Evolutionary conservation across 2,888 invertebrate genomes (phyloP).

Genomic region (Agonopterix subpropinquella): DNA sequence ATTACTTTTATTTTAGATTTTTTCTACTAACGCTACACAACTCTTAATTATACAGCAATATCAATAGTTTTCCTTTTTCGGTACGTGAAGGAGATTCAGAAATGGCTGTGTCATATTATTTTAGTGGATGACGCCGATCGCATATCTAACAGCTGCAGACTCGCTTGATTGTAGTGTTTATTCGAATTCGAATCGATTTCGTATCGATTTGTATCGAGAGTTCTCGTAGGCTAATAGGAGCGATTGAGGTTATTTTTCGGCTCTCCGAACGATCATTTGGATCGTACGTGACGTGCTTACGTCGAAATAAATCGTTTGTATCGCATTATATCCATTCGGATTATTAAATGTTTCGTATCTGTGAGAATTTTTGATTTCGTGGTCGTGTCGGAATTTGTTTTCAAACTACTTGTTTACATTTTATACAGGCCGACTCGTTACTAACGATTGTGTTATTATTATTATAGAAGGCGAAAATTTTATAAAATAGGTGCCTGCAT

Average conservation of each 20-base stretch:
- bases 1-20: no score
- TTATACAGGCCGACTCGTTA: constrained; percentile 11
- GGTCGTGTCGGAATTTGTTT: constrained; percentile 54
- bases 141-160: constrained; percentile 67
- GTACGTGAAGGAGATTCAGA: constrained; percentile 54
- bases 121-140: constrained; percentile 70
- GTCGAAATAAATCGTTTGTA: constrained; percentile 66
- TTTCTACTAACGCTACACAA: constrained; percentile 27
- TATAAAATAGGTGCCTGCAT: no score
- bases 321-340: constrained; percentile 63
- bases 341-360: constrained; percentile 69
- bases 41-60: constrained; percentile 53
- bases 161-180: constrained; percentile 70
- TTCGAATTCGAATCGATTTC: constrained; percentile 38
- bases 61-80: constrained; percentile 59
- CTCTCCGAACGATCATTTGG: constrained; percentile 60
- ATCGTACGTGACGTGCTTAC: constrained; percentile 71
- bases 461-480: no score
- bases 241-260: constrained; percentile 66
- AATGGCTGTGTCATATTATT: constrained; percentile 75
- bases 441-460: no score
- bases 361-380: constrained; percentile 64
- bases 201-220: constrained; percentile 65
- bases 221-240: constrained; percentile 65
- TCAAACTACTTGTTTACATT: constrained; percentile 32